Evolutionary conservation across 2,113 vertebrate genomes (phyloP).

Genomic region (Gadus chalcogrammus): DNA sequence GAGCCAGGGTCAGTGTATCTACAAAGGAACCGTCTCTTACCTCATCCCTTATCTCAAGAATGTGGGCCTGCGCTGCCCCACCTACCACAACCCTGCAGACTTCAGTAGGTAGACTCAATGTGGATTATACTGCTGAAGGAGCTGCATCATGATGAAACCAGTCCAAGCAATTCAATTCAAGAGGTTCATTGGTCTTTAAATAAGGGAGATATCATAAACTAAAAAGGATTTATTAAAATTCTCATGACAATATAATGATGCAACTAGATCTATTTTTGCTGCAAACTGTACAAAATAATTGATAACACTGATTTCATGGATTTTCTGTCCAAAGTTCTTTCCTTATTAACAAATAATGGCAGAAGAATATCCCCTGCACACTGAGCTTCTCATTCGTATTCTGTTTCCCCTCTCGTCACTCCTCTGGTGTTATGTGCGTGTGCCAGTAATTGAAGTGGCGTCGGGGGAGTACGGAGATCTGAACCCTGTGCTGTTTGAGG

Average conservation of each 20-base stretch:
- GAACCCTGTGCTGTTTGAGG: slow-evolving; percentile 90
- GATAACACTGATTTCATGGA: too few relatives aligned
- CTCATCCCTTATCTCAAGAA: slow-evolving; percentile 95
- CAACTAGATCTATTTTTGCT: background rate
- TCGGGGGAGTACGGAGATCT: slow-evolving; percentile 96
- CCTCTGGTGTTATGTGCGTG: slow-evolving; percentile 15
- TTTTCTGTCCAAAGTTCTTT: too few relatives aligned
- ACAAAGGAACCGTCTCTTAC: slow-evolving; percentile 87
- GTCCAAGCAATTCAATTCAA: too few relatives aligned
- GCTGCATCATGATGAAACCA: too few relatives aligned
- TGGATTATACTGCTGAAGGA: background rate
- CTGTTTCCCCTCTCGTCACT: too few relatives aligned
- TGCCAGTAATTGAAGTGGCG: slow-evolving; percentile 92
- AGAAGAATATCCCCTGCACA: too few relatives aligned
- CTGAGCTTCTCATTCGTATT: too few relatives aligned
- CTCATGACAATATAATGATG: background rate
- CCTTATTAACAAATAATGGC: too few relatives aligned
- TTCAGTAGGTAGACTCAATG: slow-evolving; percentile 82
- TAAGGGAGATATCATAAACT: too few relatives aligned
- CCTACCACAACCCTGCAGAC: slow-evolving; percentile 97
- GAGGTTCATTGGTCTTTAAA: too few relatives aligned
- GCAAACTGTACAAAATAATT: too few relatives aligned
- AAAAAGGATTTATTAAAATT: background rate
- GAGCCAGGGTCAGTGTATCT: slow-evolving; percentile 97
- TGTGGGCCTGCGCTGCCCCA: slow-evolving; percentile 91